Percentiles rank a stretch among this genome's conserved stretches.
Evolutionary conservation across 1,140 invertebrate species (phyloP).

Genomic region (Cheumatopsyche charites): DNA sequence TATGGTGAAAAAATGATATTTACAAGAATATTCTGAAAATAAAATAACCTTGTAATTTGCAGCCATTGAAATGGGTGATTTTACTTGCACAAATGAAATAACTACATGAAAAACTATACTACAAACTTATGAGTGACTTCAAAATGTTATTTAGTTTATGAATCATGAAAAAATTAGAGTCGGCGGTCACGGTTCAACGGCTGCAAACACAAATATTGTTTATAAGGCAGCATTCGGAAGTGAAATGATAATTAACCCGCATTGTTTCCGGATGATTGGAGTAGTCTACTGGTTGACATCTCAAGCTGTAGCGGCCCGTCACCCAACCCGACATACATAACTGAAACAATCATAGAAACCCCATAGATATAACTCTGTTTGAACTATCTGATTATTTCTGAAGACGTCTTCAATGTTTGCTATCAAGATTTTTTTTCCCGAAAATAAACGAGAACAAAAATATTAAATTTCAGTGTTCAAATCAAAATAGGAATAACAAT

Average conservation of each 20-base stretch:
- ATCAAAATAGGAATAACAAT: too few species aligned
- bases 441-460: too few species aligned
- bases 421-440: too few species aligned
- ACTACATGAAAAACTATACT: too few species aligned
- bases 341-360: slow-evolving; percentile 69
- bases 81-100: too few species aligned
- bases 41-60: not conserved
- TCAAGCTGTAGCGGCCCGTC: slow-evolving; percentile 90
- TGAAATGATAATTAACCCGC: slow-evolving; percentile 68
- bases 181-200: not conserved
- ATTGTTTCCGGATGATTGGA: slow-evolving; percentile 85
- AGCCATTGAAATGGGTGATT: too few species aligned
- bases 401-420: too few species aligned
- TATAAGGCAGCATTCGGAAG: slow-evolving; percentile 6
- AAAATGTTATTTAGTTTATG: not conserved
- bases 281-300: slow-evolving; percentile 95
- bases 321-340: slow-evolving; percentile 84
- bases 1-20: too few species aligned
- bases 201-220: not conserved
- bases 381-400: too few species aligned
- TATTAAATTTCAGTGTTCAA: too few species aligned
- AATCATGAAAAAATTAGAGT: not conserved
- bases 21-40: not conserved
- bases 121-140: not conserved
- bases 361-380: slow-evolving; percentile 10